Evolutionary conservation across 2,888 invertebrate species (phyloP).

Genomic region (Ophioninae sp.): DNA sequence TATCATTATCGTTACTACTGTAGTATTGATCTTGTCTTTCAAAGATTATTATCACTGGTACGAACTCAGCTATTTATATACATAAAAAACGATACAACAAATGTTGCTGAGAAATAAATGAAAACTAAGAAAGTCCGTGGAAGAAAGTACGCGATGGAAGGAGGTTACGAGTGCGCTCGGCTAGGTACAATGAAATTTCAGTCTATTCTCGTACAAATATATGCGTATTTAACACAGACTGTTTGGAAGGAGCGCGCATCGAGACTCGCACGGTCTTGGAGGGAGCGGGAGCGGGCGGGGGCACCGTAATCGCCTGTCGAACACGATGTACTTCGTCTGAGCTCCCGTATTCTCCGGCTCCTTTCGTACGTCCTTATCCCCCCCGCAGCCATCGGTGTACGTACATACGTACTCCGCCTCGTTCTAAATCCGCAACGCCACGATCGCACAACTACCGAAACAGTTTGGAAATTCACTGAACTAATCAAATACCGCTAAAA

Average conservation of each 20-base stretch:
- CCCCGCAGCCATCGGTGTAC: neutral
- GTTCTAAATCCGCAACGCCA: slow-evolving; percentile 40
- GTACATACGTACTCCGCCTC: slow-evolving; percentile 29
- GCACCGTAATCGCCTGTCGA: slow-evolving; percentile 52
- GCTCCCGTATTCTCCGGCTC: slow-evolving; percentile 34
- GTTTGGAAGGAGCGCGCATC: neutral
- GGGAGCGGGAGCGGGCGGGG: neutral
- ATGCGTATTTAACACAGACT: neutral
- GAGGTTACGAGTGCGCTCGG: neutral
- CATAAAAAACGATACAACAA: neutral
- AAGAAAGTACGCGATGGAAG: neutral
- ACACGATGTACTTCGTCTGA: slow-evolving; percentile 33
- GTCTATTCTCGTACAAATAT: neutral
- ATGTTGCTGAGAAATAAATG: no score
- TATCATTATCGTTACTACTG: slow-evolving; percentile 23
- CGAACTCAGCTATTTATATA: no score
- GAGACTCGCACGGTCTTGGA: no score
- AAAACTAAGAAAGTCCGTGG: neutral
- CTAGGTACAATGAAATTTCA: neutral
- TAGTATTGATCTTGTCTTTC: neutral
- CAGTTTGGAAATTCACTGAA: slow-evolving; percentile 79
- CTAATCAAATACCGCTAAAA: slow-evolving; percentile 80
- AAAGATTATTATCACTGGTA: neutral
- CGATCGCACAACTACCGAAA: slow-evolving; percentile 68
- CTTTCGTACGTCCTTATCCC: slow-evolving; percentile 6